phyloP scores from a whole-genome alignment of 2,113 vertebrate species.

The Dasyornis broadbenti region DNA sequence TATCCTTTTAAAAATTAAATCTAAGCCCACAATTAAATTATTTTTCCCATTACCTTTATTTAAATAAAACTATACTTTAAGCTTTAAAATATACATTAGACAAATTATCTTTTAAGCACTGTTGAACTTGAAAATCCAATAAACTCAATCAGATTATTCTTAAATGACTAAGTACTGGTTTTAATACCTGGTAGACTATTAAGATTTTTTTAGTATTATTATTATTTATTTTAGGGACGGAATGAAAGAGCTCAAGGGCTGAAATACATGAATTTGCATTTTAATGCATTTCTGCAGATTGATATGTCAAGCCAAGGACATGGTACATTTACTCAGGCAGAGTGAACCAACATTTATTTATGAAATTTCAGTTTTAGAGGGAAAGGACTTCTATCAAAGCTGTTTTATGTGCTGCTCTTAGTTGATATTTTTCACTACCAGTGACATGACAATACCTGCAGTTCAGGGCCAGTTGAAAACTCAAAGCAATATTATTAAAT shows the following conservation, averaged over 20 bases:
- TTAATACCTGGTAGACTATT: background rate
- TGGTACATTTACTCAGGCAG: background rate
- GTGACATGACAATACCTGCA: background rate
- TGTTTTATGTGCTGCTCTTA: background rate
- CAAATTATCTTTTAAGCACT: background rate
- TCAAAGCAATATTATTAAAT: background rate
- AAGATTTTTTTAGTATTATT: background rate
- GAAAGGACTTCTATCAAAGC: background rate
- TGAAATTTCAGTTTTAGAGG: background rate
- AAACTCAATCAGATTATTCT: background rate
- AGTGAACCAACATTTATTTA: background rate
- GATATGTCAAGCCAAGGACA: background rate
- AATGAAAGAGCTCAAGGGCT: background rate
- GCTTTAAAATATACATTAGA: background rate
- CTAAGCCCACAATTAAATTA: background rate
- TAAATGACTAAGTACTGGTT: background rate
- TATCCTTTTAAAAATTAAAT: background rate
- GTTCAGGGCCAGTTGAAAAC: background rate
- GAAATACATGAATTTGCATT: slow-evolving; percentile 24
- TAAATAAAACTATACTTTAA: background rate
- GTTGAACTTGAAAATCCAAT: background rate
- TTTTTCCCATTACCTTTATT: background rate
- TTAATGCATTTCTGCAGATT: slow-evolving; percentile 28
- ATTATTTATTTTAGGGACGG: background rate
- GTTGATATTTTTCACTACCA: background rate